Percentiles rank a stretch among this genome's conserved stretches.
These are phyloP conservation scores for Scytalopus superciliaris DNA, from an alignment of 2,113 vertebrate species.

Conservation along the genomic window DNA sequence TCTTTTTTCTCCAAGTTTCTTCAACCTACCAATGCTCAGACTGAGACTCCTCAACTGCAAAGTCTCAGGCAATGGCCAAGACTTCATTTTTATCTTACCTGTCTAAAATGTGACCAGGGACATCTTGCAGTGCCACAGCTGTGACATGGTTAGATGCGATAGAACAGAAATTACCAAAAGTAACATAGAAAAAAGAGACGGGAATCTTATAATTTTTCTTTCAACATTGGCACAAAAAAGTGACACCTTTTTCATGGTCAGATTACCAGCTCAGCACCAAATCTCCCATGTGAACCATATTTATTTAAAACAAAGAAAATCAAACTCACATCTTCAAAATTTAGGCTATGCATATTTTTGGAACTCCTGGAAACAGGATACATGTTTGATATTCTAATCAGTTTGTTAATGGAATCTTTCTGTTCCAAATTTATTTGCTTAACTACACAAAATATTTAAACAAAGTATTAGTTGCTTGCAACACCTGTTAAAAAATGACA, in stretches of 20 bases:
- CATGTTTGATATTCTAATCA: constrained; percentile 47
- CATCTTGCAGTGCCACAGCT: neutral
- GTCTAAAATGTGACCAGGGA: neutral
- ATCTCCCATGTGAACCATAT: neutral
- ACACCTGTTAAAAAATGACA: constrained; percentile 2
- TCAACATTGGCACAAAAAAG: neutral
- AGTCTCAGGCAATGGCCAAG: neutral
- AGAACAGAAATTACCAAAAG: neutral
- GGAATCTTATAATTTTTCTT: neutral
- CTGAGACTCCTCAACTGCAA: neutral
- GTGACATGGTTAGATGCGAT: neutral
- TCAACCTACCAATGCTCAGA: neutral
- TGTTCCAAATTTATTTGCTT: constrained; percentile 32
- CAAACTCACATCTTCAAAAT: neutral
- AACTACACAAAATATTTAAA: constrained; percentile 22
- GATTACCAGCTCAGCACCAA: neutral
- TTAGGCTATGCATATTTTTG: neutral
- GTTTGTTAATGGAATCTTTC: neutral
- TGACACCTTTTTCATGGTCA: neutral
- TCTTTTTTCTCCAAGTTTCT: neutral
- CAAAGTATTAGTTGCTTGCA: neutral
- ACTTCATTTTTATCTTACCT: neutral
- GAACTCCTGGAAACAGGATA: neutral
- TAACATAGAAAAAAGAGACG: neutral
- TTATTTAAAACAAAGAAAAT: neutral